Conservation (phyloP, 1,140 invertebrate species). For the Papilio machaon region DNA sequence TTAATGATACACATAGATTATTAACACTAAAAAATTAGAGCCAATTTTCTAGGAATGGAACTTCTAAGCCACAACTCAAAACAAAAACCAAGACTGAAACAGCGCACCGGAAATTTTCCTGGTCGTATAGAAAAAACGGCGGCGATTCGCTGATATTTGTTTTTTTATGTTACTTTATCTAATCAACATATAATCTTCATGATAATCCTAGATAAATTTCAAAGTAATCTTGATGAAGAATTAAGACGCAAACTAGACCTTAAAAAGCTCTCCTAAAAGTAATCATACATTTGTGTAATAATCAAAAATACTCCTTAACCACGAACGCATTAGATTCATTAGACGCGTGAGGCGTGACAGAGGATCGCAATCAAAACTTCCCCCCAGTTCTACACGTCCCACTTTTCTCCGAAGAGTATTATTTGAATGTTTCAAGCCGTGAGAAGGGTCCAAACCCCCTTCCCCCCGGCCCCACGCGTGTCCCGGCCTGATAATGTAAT, state of each 20-base stretch:
- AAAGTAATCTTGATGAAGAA: neutral
- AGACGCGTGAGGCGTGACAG: constrained; percentile 66
- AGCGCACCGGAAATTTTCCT: too few relatives aligned
- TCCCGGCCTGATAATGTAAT: constrained; percentile 79
- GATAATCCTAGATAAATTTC: neutral
- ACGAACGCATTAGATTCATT: constrained; percentile 37
- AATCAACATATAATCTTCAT: too few relatives aligned
- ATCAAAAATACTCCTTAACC: constrained; percentile 17
- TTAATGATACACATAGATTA: too few relatives aligned
- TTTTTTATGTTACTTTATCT: too few relatives aligned
- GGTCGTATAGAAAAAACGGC: too few relatives aligned
- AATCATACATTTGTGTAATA: neutral
- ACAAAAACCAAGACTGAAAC: too few relatives aligned
- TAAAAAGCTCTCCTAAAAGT: neutral
- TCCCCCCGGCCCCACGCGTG: constrained; percentile 62
- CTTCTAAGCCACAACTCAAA: too few relatives aligned
- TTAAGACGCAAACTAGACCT: neutral
- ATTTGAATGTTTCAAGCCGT: constrained; percentile 80
- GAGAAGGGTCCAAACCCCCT: constrained; percentile 72
- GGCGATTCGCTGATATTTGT: too few relatives aligned
- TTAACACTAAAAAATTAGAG: too few relatives aligned
- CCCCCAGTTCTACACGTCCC: constrained; percentile 60
- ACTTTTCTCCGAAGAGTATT: constrained; percentile 80
- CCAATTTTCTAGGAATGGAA: too few relatives aligned
- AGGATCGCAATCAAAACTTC: constrained; percentile 77